A percentile compares a stretch with the other conserved stretches of the same genome.
Conservation (phyloP, 30 jellyfish, hydroid and myxozoan genomes). For the Chironex yamaguchii region DNA sequence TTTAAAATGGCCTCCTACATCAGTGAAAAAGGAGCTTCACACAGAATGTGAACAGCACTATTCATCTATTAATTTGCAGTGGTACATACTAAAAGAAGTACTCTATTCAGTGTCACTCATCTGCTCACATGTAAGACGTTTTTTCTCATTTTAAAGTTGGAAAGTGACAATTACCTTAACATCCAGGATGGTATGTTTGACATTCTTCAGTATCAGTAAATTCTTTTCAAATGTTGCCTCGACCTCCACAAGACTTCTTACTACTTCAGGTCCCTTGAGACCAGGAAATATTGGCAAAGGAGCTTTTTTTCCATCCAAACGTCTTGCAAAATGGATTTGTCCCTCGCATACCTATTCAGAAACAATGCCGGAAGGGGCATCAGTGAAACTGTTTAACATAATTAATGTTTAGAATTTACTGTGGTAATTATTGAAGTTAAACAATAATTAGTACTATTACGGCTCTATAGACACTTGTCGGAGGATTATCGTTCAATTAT, state of each 20-base stretch:
- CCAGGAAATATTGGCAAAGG: conserved; percentile 91
- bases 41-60: too few species aligned
- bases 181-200: conserved; percentile 87
- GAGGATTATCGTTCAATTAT: too few species aligned
- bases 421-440: neutral
- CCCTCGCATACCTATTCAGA: conserved; percentile 96
- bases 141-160: too few species aligned
- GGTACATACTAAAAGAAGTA: too few species aligned
- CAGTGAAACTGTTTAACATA: neutral
- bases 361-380: neutral
- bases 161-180: too few species aligned
- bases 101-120: too few species aligned
- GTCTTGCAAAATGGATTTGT: conserved; percentile 87
- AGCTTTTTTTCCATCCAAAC: conserved; percentile 59
- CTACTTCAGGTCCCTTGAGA: conserved; percentile 95
- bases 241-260: conserved; percentile 85
- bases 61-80: too few species aligned
- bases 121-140: too few species aligned
- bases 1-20: too few species aligned
- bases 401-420: neutral
- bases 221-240: conserved; percentile 94
- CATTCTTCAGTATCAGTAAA: conserved; percentile 78
- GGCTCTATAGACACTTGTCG: too few species aligned
- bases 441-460: too few species aligned
- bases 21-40: too few species aligned